A percentile compares a stretch with the other conserved stretches of the same genome.
Evolutionary conservation across 2,888 invertebrate genomes (phyloP).

Genomic region (Tetragnatha montana): DNA sequence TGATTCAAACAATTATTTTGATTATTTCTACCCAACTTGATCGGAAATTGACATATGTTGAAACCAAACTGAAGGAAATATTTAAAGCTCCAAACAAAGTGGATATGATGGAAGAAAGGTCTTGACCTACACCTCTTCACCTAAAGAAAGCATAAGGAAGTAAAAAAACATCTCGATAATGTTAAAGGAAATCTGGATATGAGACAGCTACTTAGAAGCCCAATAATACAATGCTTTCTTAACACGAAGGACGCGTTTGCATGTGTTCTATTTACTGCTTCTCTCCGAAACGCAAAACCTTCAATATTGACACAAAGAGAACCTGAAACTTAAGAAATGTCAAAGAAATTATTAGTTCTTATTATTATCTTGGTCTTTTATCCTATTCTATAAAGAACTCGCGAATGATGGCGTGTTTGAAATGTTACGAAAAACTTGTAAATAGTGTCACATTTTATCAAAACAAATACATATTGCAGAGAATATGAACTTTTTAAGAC

Average conservation of each 20-base stretch:
- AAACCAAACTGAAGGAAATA: background rate
- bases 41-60: background rate
- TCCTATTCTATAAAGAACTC: too few species aligned
- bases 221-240: conserved; percentile 12
- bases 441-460: too few species aligned
- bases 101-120: background rate
- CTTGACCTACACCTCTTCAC: conserved; percentile 33
- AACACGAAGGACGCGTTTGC: background rate
- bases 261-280: background rate
- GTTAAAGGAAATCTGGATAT: conserved; percentile 14
- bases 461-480: too few species aligned
- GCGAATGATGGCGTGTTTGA: too few species aligned
- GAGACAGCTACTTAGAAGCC: background rate
- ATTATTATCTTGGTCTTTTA: too few species aligned
- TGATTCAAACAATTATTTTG: too few species aligned
- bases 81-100: background rate
- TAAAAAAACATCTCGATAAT: conserved; percentile 14
- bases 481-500: too few species aligned
- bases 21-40: background rate
- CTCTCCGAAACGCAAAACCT: too few species aligned
- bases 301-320: too few species aligned
- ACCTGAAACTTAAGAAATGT: too few species aligned
- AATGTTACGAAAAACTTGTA: too few species aligned
- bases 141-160: conserved; percentile 48
- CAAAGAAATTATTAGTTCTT: too few species aligned